Conservation (phyloP, 2,888 invertebrate species). For the Folsomia candida region DNA sequence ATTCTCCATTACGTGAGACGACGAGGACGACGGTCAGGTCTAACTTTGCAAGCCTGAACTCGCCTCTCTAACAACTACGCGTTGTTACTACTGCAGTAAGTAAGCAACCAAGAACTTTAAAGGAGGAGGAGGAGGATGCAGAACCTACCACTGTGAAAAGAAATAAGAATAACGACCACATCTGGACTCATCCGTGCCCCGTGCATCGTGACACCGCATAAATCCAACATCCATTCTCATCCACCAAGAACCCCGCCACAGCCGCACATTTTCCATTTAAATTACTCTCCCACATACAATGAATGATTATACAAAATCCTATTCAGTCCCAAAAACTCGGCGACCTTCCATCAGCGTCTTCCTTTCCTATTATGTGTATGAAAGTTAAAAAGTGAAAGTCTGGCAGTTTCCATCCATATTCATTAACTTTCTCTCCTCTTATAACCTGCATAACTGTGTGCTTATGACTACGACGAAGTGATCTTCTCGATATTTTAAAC, state of each 20-base stretch:
- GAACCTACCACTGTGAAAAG: conserved; percentile 5
- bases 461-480: too few relatives aligned
- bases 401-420: background rate
- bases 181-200: background rate
- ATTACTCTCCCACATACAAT: background rate
- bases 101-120: background rate
- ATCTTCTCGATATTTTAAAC: too few relatives aligned
- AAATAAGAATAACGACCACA: conserved; percentile 7
- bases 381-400: conserved; percentile 6
- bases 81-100: too few relatives aligned
- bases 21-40: too few relatives aligned
- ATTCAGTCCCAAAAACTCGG: background rate
- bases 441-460: too few relatives aligned
- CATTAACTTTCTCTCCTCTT: background rate
- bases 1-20: background rate
- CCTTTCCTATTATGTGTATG: background rate
- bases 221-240: conserved; percentile 11
- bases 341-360: background rate
- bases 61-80: too few relatives aligned
- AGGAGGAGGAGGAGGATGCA: background rate
- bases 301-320: background rate
- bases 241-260: background rate
- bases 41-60: too few relatives aligned
- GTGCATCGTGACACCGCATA: conserved; percentile 11
- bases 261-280: background rate